phyloP scores from a whole-genome alignment of 2,888 invertebrate species.

The Megastigmus dorsalis region DNA sequence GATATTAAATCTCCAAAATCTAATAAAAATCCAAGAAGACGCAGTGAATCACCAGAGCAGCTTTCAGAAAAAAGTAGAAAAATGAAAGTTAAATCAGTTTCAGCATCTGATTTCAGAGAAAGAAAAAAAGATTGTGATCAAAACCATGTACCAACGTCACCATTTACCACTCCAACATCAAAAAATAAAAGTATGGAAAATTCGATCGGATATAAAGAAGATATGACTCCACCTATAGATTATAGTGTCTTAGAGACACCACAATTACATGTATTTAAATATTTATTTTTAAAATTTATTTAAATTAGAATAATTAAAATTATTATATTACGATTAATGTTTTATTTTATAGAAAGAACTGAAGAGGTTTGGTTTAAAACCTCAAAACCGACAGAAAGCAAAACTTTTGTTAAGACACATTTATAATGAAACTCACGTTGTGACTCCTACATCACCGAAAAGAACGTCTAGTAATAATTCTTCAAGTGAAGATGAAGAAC shows the following conservation, averaged over 20 bases:
- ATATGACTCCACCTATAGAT: slow-evolving; percentile 76
- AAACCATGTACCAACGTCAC: slow-evolving; percentile 5
- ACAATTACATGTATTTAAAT: slow-evolving; percentile 74
- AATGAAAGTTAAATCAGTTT: slow-evolving; percentile 60
- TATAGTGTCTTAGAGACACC: slow-evolving; percentile 77
- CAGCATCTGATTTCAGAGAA: slow-evolving; percentile 53
- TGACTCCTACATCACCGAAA: slow-evolving; percentile 6
- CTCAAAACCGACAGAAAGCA: slow-evolving; percentile 76
- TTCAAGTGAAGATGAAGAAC: slow-evolving; percentile 50
- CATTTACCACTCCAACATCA: slow-evolving; percentile 35
- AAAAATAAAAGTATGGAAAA: slow-evolving; percentile 22
- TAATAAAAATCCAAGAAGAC: slow-evolving; percentile 7
- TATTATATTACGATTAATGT: slow-evolving; percentile 10
- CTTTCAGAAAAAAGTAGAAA: slow-evolving; percentile 37
- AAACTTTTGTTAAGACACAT: slow-evolving; percentile 76
- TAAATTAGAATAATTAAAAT: background rate
- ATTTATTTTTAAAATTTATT: background rate
- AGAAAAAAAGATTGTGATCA: background rate
- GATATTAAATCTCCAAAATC: background rate
- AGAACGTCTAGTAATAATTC: slow-evolving; percentile 12
- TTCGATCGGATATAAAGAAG: slow-evolving; percentile 46
- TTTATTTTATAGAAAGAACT: slow-evolving; percentile 74
- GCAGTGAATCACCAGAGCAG: background rate
- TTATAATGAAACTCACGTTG: slow-evolving; percentile 73
- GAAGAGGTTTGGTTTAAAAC: slow-evolving; percentile 76